Evolutionary conservation across 2,888 invertebrate species (phyloP), one percentile per base, ranked within the genome.

Genomic region (Ichneumoninae sp.): DNA sequence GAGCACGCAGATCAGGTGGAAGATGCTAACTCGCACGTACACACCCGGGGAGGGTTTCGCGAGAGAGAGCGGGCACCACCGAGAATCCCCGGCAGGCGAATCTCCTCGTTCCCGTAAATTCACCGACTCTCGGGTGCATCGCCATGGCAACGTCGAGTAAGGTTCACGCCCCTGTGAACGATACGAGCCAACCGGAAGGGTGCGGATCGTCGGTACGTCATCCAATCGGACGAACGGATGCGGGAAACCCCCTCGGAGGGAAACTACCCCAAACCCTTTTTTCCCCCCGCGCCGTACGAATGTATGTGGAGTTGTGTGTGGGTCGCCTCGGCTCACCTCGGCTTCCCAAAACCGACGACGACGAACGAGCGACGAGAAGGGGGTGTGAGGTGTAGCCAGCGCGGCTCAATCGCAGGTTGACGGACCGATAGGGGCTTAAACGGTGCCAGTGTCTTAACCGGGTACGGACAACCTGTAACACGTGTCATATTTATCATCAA

Each of bases 371-470:
- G 71, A 52, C 72, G 62, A 60, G 60, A 47, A 65, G 74, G 60
- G 83, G 62, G 82, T 47, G 80, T 52, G 83, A 76, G 83, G 71
- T 76, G 74, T 66, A 62, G 62, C 65, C 72, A 71, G 80, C 76
- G 76, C 69, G 86, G 87, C 86, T 89, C 89, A 87, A 89, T 90
- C 90, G 89, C 88, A 87, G 88, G 87, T 89, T 89, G 88, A 88
- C 89, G 88, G 88, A 90, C 89, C 87, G 89, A 90, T 89, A 88
- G 88, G 89, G 88, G 87, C 87, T 86, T 88, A 88, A 90, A 88
- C 87, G 89, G 85, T 89, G 82, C 84, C 89, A 89, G 90, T 90
- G 86, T 87, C 87, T 88, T 86, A 86, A 74, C 82, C 79, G 80
- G 86, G 86, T 76, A 84, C 87, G 60, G 85, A 82, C 70, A 84